Conservation (phyloP, 2,113 vertebrate genomes). For the Centrocercus urophasianus region DNA sequence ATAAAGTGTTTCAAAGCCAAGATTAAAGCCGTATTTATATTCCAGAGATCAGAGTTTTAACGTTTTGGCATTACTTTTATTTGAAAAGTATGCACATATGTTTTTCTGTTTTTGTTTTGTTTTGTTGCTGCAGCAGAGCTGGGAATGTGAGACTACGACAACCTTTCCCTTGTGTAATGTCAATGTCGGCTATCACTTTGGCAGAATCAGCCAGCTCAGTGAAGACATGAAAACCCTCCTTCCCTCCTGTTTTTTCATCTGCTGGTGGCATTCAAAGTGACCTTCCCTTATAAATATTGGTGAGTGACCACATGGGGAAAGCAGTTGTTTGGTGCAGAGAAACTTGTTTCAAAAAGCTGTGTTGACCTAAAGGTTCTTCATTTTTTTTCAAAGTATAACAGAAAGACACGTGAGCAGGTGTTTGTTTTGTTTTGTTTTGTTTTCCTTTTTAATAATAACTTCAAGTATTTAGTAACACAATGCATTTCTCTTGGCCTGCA, state of each 20-base stretch:
- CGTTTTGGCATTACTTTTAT: slow-evolving; percentile 53
- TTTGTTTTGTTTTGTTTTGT: not conserved
- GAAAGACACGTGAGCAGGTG: not conserved
- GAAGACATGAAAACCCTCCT: slow-evolving; percentile 70
- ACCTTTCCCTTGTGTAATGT: slow-evolving; percentile 74
- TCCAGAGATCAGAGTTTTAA: slow-evolving; percentile 64
- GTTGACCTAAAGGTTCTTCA: not conserved
- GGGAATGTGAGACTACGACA: slow-evolving; percentile 64
- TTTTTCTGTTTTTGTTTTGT: slow-evolving; percentile 47
- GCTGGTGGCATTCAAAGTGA: slow-evolving; percentile 76
- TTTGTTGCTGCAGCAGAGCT: slow-evolving; percentile 60
- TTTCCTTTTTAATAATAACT: slow-evolving; percentile 1
- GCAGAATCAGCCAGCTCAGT: slow-evolving; percentile 72
- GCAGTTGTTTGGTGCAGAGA: slow-evolving; percentile 9
- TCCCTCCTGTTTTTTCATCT: slow-evolving; percentile 51
- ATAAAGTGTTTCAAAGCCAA: slow-evolving; percentile 68
- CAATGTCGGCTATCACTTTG: slow-evolving; percentile 72
- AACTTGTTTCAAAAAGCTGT: slow-evolving; percentile 34
- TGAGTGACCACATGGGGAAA: slow-evolving; percentile 68
- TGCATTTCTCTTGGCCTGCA: not conserved
- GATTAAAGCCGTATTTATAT: slow-evolving; percentile 64
- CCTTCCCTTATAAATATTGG: slow-evolving; percentile 76
- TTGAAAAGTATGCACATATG: not conserved
- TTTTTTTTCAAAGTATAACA: not conserved
- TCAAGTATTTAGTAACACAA: not conserved